Percentiles rank a stretch among this genome's conserved stretches.
phyloP scores from a whole-genome alignment of 2,113 vertebrate genomes.

The Takifugu flavidus region DNA sequence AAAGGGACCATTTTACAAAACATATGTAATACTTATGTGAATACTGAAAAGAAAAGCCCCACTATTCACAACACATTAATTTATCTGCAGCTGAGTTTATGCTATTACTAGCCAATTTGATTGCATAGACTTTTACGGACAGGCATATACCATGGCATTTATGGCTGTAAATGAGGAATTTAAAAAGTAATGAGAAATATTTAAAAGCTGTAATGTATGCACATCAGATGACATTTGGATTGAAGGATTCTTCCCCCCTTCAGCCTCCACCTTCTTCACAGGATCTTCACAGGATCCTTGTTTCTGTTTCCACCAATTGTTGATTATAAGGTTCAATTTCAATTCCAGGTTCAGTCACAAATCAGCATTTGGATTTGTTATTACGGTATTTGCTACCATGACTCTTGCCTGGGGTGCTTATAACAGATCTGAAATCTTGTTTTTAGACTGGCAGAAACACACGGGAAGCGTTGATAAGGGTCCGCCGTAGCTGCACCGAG shows the following conservation, averaged over 20 bases:
- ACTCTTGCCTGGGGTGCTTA: no score
- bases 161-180: slow-evolving; percentile 33
- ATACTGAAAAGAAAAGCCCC: not conserved
- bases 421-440: not conserved
- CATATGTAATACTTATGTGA: slow-evolving; percentile 11
- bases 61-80: slow-evolving; percentile 31
- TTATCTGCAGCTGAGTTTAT: slow-evolving; percentile 28
- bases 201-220: slow-evolving; percentile 48
- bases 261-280: not conserved
- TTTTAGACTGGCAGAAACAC: not conserved
- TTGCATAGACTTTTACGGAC: slow-evolving; percentile 35
- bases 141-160: slow-evolving; percentile 34
- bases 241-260: not conserved
- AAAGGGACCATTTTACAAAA: slow-evolving; percentile 12
- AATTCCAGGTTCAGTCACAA: no score
- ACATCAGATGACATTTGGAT: not conserved
- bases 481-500: no score
- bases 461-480: no score
- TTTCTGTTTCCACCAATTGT: no score
- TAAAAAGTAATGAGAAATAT: slow-evolving; percentile 28
- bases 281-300: no score
- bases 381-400: no score
- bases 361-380: no score
- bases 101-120: slow-evolving; percentile 46
- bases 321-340: no score